phyloP scores from a whole-genome alignment of 2,888 invertebrate genomes.

The Tetranychus truncatus region DNA sequence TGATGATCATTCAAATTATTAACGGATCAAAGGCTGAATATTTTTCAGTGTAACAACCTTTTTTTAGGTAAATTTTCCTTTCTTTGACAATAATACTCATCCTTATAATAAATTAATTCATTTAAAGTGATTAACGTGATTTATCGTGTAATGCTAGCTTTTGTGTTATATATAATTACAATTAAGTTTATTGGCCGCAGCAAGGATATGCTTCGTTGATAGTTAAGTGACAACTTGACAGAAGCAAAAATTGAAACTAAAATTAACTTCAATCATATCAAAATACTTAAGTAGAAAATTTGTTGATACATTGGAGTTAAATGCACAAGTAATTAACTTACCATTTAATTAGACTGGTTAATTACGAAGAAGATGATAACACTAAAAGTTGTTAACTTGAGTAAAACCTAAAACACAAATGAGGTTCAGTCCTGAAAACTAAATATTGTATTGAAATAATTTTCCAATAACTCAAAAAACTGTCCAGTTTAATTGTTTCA shows the following conservation, averaged over 20 bases:
- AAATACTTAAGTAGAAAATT: background rate
- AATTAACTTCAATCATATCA: background rate
- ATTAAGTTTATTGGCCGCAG: too few relatives aligned
- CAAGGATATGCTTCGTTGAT: background rate
- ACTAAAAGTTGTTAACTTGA: too few relatives aligned
- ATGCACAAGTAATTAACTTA: too few relatives aligned
- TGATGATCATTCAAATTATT: background rate
- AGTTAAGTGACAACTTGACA: background rate
- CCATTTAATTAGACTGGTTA: too few relatives aligned
- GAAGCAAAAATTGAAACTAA: background rate
- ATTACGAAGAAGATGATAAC: too few relatives aligned
- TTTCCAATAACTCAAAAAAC: too few relatives aligned
- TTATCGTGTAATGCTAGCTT: too few relatives aligned
- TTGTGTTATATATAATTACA: too few relatives aligned
- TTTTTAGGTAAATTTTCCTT: background rate
- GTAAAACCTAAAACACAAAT: too few relatives aligned
- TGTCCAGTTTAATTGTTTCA: background rate
- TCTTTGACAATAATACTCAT: background rate
- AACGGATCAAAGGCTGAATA: background rate
- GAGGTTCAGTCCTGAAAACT: too few relatives aligned
- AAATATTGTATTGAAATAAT: too few relatives aligned
- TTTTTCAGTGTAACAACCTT: background rate
- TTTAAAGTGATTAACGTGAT: background rate
- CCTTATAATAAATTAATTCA: background rate
- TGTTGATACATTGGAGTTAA: too few relatives aligned